Percentiles rank a stretch among this genome's conserved stretches.
phyloP scores from a whole-genome alignment of 2,797 vertebrate genomes.

The Siniperca scherzeri region DNA sequence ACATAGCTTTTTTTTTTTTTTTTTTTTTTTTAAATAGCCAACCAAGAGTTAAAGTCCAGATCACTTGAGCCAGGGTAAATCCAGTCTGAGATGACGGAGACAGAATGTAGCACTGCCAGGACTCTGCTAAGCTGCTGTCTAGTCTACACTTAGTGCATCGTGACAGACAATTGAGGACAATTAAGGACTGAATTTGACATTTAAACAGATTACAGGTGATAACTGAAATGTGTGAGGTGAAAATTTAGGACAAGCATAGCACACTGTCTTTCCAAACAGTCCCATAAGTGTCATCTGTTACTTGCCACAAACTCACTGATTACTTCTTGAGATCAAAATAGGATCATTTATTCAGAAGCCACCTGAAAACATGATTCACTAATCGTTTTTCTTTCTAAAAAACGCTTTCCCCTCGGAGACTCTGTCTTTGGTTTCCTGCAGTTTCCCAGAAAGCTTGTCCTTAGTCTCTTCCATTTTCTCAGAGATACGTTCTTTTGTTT shows the following conservation, averaged over 20 bases:
- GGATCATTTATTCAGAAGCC: constrained; percentile 80
- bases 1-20: neutral
- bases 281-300: constrained; percentile 27
- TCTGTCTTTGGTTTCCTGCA: constrained; percentile 96
- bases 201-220: constrained; percentile 50
- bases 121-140: constrained; percentile 51
- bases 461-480: constrained; percentile 95
- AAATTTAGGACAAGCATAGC: constrained; percentile 55
- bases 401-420: constrained; percentile 86
- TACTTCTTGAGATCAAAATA: constrained; percentile 6
- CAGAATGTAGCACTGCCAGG: constrained; percentile 18
- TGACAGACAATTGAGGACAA: constrained; percentile 39
- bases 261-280: constrained; percentile 35
- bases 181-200: constrained; percentile 41
- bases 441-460: constrained; percentile 91
- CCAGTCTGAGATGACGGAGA: constrained; percentile 41
- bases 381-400: constrained; percentile 81
- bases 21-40: constrained; percentile 1
- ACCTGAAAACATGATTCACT: constrained; percentile 23
- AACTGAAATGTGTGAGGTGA: constrained; percentile 37
- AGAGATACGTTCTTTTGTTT: constrained; percentile 90
- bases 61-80: constrained; percentile 41
- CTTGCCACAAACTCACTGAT: constrained; percentile 11
- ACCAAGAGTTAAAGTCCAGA: constrained; percentile 22
- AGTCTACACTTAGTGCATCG: constrained; percentile 46